Conservation (phyloP, 2,113 vertebrate species). For the Paratilapia polleni region DNA sequence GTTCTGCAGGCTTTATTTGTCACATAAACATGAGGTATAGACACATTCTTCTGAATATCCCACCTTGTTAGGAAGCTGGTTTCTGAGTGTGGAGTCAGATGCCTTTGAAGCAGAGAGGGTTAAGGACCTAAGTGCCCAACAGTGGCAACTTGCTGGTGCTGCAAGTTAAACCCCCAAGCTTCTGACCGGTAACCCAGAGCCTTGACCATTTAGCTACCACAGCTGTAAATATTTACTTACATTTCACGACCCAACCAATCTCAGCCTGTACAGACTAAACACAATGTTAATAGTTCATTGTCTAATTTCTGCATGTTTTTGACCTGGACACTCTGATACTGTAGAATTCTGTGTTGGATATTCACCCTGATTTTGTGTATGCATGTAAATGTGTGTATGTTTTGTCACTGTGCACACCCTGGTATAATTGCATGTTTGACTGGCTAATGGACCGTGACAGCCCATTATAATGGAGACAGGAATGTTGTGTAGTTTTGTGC, state of each 20-base stretch:
- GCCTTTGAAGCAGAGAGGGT: neutral
- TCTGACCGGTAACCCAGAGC: neutral
- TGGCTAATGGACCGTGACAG: slow-evolving; percentile 8
- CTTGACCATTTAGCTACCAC: neutral
- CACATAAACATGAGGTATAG: neutral
- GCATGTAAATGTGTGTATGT: slow-evolving; percentile 6
- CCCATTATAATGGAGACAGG: neutral
- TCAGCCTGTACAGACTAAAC: neutral
- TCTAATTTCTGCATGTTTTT: neutral
- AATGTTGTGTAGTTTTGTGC: neutral
- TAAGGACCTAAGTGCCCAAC: neutral
- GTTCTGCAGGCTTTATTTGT: neutral
- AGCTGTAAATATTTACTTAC: neutral
- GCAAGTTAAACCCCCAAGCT: neutral
- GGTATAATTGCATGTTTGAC: slow-evolving; percentile 4
- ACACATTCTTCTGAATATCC: neutral
- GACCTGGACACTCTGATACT: neutral
- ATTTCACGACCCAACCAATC: neutral
- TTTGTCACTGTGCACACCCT: neutral
- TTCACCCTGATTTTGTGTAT: neutral
- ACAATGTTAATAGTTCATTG: neutral
- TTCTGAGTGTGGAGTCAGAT: neutral
- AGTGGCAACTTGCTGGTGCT: neutral
- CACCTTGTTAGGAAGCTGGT: neutral
- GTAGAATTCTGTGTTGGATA: neutral